phyloP scores from a whole-genome alignment of 2,113 vertebrate species.

The Clarias macrocephalus region DNA sequence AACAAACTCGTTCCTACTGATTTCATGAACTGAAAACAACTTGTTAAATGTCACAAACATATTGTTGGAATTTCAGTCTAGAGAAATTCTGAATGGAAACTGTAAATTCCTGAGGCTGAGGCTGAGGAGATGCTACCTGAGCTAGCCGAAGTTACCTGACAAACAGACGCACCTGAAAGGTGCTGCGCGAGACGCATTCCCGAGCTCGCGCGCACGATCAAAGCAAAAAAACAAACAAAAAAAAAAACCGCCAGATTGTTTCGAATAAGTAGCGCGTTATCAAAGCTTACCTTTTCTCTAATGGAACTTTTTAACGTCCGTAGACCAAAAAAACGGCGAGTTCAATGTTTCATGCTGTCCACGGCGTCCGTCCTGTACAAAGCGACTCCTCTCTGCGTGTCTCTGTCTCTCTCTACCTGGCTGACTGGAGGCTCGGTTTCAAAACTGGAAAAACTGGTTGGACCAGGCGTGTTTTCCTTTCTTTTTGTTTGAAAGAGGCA shows the following conservation, averaged over 20 bases:
- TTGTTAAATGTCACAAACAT: neutral
- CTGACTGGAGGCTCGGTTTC: neutral
- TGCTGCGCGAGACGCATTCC: neutral
- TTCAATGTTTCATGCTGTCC: constrained; percentile 28
- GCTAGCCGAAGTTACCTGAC: neutral
- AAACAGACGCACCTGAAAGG: constrained; percentile 18
- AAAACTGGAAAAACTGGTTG: constrained; percentile 32
- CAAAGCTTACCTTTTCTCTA: constrained; percentile 10
- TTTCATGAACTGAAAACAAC: neutral
- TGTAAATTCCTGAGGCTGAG: neutral
- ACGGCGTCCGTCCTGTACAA: neutral
- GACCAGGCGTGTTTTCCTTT: neutral
- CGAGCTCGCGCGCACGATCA: neutral
- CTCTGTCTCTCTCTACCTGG: neutral
- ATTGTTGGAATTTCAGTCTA: too few relatives aligned
- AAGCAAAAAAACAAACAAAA: too few relatives aligned
- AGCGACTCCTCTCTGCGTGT: neutral
- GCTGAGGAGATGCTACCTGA: neutral
- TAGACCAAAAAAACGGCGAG: neutral
- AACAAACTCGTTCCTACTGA: neutral
- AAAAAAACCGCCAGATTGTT: neutral
- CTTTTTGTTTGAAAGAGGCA: neutral
- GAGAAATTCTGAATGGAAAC: neutral
- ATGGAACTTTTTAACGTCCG: constrained; percentile 16
- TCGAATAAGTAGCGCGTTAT: neutral